Conservation (phyloP, 2,113 vertebrate genomes). For the Chelonoidis abingdonii region DNA sequence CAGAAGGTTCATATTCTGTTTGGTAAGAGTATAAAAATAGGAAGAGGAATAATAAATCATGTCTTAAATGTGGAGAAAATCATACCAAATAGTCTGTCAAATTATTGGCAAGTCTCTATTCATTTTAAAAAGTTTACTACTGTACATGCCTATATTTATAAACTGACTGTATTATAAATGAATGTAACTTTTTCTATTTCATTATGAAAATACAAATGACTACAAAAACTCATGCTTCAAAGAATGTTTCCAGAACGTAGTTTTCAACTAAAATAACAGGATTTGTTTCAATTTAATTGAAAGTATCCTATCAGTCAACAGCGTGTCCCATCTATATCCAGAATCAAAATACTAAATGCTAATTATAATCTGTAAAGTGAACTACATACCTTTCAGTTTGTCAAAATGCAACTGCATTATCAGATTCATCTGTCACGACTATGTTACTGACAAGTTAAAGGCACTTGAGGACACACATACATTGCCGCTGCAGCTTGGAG, state of each 20-base stretch:
- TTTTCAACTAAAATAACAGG: not conserved
- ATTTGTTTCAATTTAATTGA: not conserved
- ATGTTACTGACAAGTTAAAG: not conserved
- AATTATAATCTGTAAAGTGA: not conserved
- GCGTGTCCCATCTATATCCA: not conserved
- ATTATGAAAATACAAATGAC: not conserved
- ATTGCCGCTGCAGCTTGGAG: not conserved
- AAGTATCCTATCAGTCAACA: not conserved
- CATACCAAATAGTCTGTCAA: not conserved
- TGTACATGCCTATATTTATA: not conserved
- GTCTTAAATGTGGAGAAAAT: not conserved
- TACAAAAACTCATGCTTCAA: not conserved
- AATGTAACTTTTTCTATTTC: not conserved
- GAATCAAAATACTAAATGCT: not conserved
- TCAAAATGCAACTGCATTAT: not conserved
- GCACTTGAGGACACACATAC: slow-evolving; percentile 18
- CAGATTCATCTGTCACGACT: not conserved
- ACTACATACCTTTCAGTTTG: not conserved
- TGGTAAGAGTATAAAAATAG: not conserved
- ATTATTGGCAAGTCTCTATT: not conserved
- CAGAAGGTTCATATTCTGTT: not conserved
- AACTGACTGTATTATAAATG: not conserved
- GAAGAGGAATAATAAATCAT: not conserved
- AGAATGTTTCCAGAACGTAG: accelerated
- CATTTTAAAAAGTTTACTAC: not conserved